A percentile compares a stretch with the other conserved stretches of the same genome.
phyloP scores from a whole-genome alignment of 2,797 vertebrate species.

The Enoplosus armatus region DNA sequence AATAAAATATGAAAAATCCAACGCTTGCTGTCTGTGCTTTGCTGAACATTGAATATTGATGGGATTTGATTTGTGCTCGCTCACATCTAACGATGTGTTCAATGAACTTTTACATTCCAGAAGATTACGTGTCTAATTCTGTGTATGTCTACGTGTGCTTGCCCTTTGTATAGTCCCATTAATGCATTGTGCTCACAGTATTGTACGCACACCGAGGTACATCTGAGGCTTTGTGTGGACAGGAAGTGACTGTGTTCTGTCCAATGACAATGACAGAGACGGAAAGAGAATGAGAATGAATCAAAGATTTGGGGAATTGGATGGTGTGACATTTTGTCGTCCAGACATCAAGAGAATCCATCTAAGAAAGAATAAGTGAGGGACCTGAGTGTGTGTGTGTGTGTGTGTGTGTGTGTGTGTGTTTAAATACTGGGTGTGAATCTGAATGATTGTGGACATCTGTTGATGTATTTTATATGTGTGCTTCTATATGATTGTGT shows the following conservation, averaged over 20 bases:
- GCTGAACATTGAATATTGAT: background rate
- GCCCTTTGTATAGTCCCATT: background rate
- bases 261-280: background rate
- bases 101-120: background rate
- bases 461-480: background rate
- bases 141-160: background rate
- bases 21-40: background rate
- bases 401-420: slow-evolving; percentile 2
- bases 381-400: background rate
- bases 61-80: background rate
- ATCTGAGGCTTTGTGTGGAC: background rate
- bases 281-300: slow-evolving; percentile 2
- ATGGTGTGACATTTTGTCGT: slow-evolving; percentile 1
- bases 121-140: background rate
- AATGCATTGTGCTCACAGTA: background rate
- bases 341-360: background rate
- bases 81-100: background rate
- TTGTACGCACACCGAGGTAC: background rate
- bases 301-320: slow-evolving; percentile 23
- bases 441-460: background rate
- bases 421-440: background rate
- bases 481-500: background rate
- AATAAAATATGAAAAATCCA: background rate
- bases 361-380: background rate
- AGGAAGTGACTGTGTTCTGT: background rate